These are phyloP conservation scores for Zeuzera pyrina DNA, from an alignment of 2,888 invertebrate genomes.

Conservation along the genomic window DNA sequence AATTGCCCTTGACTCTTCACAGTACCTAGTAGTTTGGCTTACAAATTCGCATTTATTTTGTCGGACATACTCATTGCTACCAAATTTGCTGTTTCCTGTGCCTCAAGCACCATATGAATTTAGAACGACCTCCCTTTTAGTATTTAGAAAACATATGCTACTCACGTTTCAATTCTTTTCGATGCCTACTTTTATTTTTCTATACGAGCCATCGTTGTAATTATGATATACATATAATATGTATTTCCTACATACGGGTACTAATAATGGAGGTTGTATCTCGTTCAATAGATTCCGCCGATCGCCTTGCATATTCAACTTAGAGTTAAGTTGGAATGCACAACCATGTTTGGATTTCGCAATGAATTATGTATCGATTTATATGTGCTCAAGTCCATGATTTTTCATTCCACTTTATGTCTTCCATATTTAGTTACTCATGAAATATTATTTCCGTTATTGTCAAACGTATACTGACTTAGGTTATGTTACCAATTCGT, in stretches of 20 bases:
- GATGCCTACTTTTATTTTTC: neutral
- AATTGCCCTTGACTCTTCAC: constrained; percentile 24
- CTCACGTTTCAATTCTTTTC: constrained; percentile 22
- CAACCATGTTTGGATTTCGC: constrained; percentile 39
- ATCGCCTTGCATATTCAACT: constrained; percentile 11
- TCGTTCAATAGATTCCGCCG: constrained; percentile 20
- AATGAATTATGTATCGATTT: constrained; percentile 42
- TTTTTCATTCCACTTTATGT: constrained; percentile 30
- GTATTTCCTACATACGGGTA: constrained; percentile 35
- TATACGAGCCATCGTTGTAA: too few species aligned
- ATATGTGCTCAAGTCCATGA: constrained; percentile 29
- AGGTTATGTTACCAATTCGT: too few species aligned
- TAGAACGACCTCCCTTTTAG: constrained; percentile 8
- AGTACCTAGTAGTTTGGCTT: constrained; percentile 8
- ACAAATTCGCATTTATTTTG: neutral
- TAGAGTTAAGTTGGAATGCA: constrained; percentile 30
- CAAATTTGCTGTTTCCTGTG: constrained; percentile 33
- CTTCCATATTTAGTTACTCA: constrained; percentile 36
- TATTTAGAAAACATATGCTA: too few species aligned
- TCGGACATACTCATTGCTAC: constrained; percentile 3
- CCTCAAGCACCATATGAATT: constrained; percentile 15
- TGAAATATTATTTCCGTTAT: constrained; percentile 27
- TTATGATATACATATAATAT: too few species aligned
- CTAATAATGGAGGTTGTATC: constrained; percentile 35
- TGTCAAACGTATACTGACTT: constrained; percentile 1